Evolutionary conservation across 2,113 vertebrate genomes (phyloP).

Genomic region (Elephas maximus): DNA sequence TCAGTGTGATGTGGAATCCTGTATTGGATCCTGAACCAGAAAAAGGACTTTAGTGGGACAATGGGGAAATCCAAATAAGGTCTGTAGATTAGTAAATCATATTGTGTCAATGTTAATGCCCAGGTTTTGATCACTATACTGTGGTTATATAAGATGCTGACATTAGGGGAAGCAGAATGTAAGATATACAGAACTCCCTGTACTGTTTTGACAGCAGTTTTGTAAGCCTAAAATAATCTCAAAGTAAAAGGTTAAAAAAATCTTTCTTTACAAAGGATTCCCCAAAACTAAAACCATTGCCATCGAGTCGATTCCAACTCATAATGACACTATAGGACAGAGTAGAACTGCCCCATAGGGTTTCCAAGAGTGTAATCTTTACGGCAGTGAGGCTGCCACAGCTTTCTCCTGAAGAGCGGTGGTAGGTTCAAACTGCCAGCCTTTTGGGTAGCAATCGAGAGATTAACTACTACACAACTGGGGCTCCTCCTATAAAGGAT

Average conservation of each 20-base stretch:
- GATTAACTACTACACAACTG: neutral
- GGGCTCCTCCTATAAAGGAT: neutral
- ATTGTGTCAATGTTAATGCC: neutral
- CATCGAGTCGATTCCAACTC: too few relatives aligned
- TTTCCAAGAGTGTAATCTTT: too few relatives aligned
- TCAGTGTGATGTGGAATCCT: too few relatives aligned
- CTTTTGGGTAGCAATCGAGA: too few relatives aligned
- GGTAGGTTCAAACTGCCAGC: neutral
- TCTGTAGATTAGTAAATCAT: neutral
- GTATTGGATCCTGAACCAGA: neutral
- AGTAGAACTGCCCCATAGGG: too few relatives aligned
- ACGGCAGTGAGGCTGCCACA: neutral
- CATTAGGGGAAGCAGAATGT: neutral
- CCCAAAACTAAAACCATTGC: too few relatives aligned
- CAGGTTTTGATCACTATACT: neutral
- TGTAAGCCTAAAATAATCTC: slow-evolving; percentile 13
- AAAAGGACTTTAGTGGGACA: neutral
- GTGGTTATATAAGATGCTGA: neutral
- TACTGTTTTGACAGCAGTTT: neutral
- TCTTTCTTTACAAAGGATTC: too few relatives aligned
- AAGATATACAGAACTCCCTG: rapidly evolving
- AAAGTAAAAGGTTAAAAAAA: too few relatives aligned
- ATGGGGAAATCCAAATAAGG: neutral
- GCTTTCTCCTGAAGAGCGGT: neutral
- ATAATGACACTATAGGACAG: too few relatives aligned